Conservation (phyloP, 1,140 invertebrate species). For the Nebria ingens region DNA sequence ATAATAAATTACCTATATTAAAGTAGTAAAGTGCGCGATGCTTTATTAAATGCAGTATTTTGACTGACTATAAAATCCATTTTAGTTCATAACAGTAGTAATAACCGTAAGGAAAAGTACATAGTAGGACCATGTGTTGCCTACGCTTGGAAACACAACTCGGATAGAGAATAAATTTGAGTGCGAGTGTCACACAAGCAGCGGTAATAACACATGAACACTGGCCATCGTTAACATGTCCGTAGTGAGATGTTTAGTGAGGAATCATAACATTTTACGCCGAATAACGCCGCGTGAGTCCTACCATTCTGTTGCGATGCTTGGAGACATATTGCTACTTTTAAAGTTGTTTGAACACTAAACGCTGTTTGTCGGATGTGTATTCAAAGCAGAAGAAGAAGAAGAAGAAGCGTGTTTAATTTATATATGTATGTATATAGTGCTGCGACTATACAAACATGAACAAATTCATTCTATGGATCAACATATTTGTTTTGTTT, state of each 20-base stretch:
- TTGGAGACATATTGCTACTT: neutral
- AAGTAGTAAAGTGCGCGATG: neutral
- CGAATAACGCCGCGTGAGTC: neutral
- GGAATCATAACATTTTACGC: conserved; percentile 7
- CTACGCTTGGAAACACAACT: neutral
- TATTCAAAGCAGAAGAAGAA: no score
- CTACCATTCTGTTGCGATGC: neutral
- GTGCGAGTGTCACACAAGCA: neutral
- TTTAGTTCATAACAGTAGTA: neutral
- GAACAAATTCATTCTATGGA: neutral
- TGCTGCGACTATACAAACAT: neutral
- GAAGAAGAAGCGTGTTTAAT: no score
- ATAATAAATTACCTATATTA: neutral
- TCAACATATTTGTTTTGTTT: neutral
- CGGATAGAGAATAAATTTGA: neutral
- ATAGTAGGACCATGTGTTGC: conserved; percentile 1
- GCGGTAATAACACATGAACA: conserved; percentile 2
- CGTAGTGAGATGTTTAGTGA: neutral
- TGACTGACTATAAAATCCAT: neutral
- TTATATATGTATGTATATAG: neutral
- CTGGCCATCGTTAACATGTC: neutral
- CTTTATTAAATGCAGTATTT: neutral
- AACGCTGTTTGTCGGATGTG: neutral
- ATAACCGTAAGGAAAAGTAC: neutral
- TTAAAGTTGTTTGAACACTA: neutral